These are phyloP conservation scores for Chiroxiphia lanceolata DNA, from an alignment of 2,797 vertebrate species.

Conservation along the genomic window DNA sequence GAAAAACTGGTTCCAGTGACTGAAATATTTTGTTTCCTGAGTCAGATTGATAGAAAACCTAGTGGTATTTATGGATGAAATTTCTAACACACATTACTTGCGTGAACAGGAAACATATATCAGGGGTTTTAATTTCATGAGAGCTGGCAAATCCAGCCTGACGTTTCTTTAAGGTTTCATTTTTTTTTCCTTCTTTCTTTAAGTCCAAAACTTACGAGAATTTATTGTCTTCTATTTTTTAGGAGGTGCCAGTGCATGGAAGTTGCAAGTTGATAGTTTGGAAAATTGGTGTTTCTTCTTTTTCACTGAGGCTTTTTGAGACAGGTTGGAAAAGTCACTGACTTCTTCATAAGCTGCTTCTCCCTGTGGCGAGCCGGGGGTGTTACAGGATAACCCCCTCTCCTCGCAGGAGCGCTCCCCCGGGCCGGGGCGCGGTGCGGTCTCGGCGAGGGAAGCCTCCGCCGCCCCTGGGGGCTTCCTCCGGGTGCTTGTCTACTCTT, in stretches of 20 bases:
- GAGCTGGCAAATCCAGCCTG: background rate
- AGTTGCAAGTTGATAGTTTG: background rate
- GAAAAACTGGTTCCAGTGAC: background rate
- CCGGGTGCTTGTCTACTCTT: fast-evolving
- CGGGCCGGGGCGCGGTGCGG: background rate
- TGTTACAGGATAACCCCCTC: too few relatives aligned
- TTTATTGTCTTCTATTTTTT: background rate
- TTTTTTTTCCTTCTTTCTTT: background rate
- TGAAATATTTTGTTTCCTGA: slow-evolving; percentile 35
- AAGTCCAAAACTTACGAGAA: background rate
- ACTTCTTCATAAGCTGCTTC: background rate
- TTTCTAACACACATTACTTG: background rate
- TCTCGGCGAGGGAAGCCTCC: background rate
- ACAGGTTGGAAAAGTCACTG: background rate
- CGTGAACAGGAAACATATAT: background rate
- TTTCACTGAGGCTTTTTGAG: background rate
- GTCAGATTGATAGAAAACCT: slow-evolving; percentile 2
- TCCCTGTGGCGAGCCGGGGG: background rate
- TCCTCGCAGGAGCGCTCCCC: fast-evolving
- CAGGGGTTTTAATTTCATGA: background rate
- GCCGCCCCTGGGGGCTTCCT: background rate
- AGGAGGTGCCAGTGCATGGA: background rate
- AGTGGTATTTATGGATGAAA: slow-evolving; percentile 1
- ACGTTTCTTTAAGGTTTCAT: background rate
- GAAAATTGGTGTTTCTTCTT: background rate